Conservation (phyloP, 2,888 invertebrate species). For the Matsumyia berberina region DNA sequence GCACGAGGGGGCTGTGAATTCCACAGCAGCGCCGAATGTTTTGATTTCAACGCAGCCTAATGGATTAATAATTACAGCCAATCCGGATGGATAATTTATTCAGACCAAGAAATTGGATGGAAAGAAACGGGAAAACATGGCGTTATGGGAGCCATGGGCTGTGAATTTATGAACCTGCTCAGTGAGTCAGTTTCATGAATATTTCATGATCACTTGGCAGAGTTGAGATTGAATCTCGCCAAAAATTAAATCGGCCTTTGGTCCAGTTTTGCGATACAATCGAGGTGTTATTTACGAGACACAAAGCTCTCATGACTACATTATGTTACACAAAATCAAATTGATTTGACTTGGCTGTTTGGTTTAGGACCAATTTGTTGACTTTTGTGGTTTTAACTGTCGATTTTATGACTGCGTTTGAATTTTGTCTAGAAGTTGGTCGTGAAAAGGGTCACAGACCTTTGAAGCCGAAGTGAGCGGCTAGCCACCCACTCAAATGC, state of each 20-base stretch:
- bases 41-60: slow-evolving; percentile 31
- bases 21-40: slow-evolving; percentile 1
- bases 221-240: too few species aligned
- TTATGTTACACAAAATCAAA: background rate
- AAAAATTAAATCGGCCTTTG: background rate
- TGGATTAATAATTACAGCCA: slow-evolving; percentile 56
- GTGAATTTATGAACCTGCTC: slow-evolving; percentile 15
- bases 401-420: too few species aligned
- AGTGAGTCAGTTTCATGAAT: slow-evolving; percentile 44
- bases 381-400: too few species aligned
- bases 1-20: slow-evolving; percentile 34
- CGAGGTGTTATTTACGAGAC: background rate
- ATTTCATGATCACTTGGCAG: slow-evolving; percentile 27
- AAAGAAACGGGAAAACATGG: background rate
- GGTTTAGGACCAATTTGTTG: too few species aligned
- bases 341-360: background rate
- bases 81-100: slow-evolving; percentile 37
- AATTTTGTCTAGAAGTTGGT: too few species aligned
- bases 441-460: background rate
- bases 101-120: background rate
- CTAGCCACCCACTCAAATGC: too few species aligned
- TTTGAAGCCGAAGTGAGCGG: too few species aligned
- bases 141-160: background rate
- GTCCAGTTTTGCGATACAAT: background rate
- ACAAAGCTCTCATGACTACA: background rate